Evolutionary conservation across 2,113 vertebrate genomes (phyloP), one percentile per base, ranked within the genome.

Genomic region (Ahaetulla prasina): DNA sequence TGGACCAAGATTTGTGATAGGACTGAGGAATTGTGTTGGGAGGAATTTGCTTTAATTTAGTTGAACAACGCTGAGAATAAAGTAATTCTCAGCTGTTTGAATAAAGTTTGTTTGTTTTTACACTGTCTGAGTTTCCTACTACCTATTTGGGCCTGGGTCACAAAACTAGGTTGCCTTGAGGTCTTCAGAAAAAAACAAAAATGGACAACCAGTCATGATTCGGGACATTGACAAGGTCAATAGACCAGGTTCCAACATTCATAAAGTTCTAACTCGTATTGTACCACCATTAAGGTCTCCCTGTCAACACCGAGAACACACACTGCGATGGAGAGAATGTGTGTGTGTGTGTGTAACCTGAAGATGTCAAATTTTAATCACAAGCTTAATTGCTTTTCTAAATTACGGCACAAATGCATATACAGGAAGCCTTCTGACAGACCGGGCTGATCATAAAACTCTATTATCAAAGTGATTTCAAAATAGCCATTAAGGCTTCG

Each of bases 401-500:
- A 91, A 91, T 45, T 60, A 20, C 43, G 12, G 53, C 12, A 3
- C n/a, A 86, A 49, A 35, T 85, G 10, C 80, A 85, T 57, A n/a
- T 49, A 57, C 25, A 22, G 50, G 80, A n/a, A 45, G 27, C 43
- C 43, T 3, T 60, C 47, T 91, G 80, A 57, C 8, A 30, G 43
- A 60, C 8, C 10, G 11, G 8, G 9, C 80, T 55, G 80, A 86
- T 47, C 45, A 85, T 86, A 45, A 91, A 91, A 43, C 52, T 54
- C 90, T 47, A 91, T 91, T 91, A 91, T 57, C 90, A 57, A 57
- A 57, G 80, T 8, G 53, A 86, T 91, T 91, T 57, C 53, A 49
- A 85, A 47, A 86, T 57, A 85, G 7, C 90, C 90, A 86, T 86
- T 57, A 86, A 57, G 53, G 80, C 45, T 86, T 55, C 10, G 5